A percentile compares a stretch with the other conserved stretches of the same genome.
These are phyloP conservation scores for Vulpes lagopus DNA, from an alignment of 2,113 vertebrate species.

Conservation along the genomic window DNA sequence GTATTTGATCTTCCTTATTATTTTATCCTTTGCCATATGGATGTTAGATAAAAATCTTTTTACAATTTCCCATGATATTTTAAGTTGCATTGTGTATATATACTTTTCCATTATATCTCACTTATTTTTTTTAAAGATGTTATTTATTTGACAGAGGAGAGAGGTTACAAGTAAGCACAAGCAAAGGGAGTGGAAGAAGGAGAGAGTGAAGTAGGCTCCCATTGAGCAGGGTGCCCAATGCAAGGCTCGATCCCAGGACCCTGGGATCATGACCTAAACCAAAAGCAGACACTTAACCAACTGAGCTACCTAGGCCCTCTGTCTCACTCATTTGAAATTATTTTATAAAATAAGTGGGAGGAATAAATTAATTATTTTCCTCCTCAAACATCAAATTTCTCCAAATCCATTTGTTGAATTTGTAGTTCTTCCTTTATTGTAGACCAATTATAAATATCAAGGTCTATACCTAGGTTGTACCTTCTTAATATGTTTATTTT, in stretches of 20 bases:
- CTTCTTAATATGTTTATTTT: background rate
- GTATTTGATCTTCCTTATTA: conserved; percentile 8
- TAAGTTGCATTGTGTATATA: background rate
- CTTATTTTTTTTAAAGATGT: background rate
- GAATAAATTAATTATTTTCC: conserved; percentile 37
- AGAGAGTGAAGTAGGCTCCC: background rate
- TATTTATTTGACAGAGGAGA: background rate
- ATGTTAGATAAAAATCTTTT: conserved; percentile 21
- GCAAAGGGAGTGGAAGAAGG: background rate
- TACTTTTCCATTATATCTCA: background rate
- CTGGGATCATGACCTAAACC: background rate
- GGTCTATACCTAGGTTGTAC: background rate
- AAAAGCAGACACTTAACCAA: background rate
- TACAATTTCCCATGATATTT: background rate
- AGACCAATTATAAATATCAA: conserved; percentile 33
- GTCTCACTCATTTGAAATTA: conserved; percentile 32
- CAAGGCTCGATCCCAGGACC: background rate
- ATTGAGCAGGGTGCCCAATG: background rate
- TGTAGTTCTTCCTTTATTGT: conserved; percentile 53
- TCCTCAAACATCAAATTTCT: background rate
- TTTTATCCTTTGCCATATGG: background rate
- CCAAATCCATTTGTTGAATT: conserved; percentile 32
- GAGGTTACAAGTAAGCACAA: background rate
- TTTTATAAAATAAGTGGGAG: conserved; percentile 30
- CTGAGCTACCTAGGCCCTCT: background rate